Base-by-base conservation (phyloP, 2,888 invertebrate genomes). In the Pollenia angustigena region DNA sequence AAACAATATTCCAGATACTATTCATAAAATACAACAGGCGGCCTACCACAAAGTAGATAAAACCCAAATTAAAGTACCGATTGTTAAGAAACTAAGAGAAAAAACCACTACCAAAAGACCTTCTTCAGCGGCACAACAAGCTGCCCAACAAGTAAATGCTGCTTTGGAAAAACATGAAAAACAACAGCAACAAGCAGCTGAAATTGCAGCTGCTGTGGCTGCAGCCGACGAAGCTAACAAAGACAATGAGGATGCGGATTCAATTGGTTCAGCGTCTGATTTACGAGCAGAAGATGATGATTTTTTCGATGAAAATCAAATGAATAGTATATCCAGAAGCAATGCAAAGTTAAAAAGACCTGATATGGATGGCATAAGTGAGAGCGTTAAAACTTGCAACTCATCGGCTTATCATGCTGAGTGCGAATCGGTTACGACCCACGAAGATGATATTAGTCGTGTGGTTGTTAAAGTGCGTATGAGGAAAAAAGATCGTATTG, bases 241-340 rank as follows among this genome's bases (percentile, higher is more conserved):
- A 9, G 93, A 93, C 6, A 94, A 94, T 79, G 94, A 94, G 64
- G 95, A 95, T 48, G 95, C 95, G 64, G 96, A 96, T 90, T 96
- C 96, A 0, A 96, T 96, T 83, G 96, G 96, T 7, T 96, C 96
- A 0, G 96, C 96, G 0, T 95, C 95, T 89, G 96, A 96, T 92
- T 93, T 96, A 75, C 94, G 95, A 68, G 95, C 95, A 8, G 94
- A 94, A 80, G 94, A 94, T 81, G 93, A 94, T 81, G 93, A 94
- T 75, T 92, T 93, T 12, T 94, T 93, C 87, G 93, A 93, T 85
- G 94, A 94, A 89, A 91, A 92, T 86, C 92, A 91, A 4, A 91
- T 93, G 66, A 91, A 90, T 46, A 90, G 90, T 3, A 66, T 85
- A 12, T 78, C 62, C 8, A 78, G 16, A 69, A 74, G 66, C 56